phyloP scores from a whole-genome alignment of 2,888 invertebrate species.

The Argyra leucocephala region DNA sequence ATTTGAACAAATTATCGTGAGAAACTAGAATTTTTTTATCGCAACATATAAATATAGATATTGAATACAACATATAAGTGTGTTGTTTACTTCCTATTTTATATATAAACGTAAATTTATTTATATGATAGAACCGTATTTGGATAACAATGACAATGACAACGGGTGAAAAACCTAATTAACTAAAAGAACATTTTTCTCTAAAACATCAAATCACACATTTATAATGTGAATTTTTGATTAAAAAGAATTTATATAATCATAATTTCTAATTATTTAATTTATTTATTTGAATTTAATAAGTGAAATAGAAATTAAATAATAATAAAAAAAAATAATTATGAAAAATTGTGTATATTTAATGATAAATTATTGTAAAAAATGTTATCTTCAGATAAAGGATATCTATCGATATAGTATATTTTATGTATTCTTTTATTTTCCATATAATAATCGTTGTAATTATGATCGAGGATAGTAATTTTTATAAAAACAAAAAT shows the following conservation, averaged over 20 bases:
- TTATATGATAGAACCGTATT: neutral
- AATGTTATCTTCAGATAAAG: neutral
- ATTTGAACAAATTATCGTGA: neutral
- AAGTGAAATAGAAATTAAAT: too few species aligned
- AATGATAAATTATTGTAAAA: constrained; percentile 6
- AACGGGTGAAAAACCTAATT: neutral
- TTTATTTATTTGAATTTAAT: neutral
- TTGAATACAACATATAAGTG: neutral
- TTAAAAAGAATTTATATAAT: too few species aligned
- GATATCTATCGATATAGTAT: neutral
- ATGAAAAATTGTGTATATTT: constrained; percentile 6
- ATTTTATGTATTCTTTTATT: neutral
- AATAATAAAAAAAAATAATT: neutral
- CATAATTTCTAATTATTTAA: neutral
- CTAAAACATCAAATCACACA: too few species aligned
- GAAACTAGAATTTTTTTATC: neutral
- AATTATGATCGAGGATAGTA: neutral
- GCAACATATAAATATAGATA: neutral
- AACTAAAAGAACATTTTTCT: too few species aligned
- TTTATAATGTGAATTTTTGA: too few species aligned
- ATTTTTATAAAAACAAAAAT: too few species aligned
- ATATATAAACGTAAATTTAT: neutral
- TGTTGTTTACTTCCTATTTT: neutral
- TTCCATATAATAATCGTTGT: neutral
- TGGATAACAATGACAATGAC: neutral